Base-by-base conservation (phyloP, 2,113 vertebrate species). In the Leucoraja erinaceus region DNA sequence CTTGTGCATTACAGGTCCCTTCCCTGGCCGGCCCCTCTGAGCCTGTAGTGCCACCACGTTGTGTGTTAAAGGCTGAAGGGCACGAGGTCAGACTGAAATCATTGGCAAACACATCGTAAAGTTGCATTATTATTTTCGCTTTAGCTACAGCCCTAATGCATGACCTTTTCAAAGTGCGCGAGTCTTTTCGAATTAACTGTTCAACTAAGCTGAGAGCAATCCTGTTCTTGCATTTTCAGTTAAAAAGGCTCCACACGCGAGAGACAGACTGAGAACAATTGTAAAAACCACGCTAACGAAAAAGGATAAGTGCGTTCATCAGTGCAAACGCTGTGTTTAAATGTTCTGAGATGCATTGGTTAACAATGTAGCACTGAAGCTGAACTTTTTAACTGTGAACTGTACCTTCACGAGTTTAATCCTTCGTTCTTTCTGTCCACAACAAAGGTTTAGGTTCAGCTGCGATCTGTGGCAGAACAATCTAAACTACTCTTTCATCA, bases 61-160 rank as follows among this genome's bases (percentile, higher is more conserved):
- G 96, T 96, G 96, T 47, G 95, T 95, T 97, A 96, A 97, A 97
- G 96, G 96, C 96, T 95, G 93, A 94, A 97, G 98, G 97, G 96
- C 96, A 94, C 95, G 94, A 96, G 98, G 98, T 99, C 98, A 99
- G 95, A 94, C 93, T 91, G 63, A 95, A 98, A 98, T 98, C 97
- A 98, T 99, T 98, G 97, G 97, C 96, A 98, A 98, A 98, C 96
- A 97, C 97, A 98, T 97, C 97, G 97, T 95, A 96, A 98, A 97
- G 95, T 98, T 98, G 97, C 96, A 98, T 99, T 98, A 97, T 98
- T 98, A 98, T 72, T 96, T 95, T 70, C 68, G 95, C 95, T 95
- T 95, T 94, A 95, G 93, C 95, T 97, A 98, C 97, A 98, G 97
- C 96, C 96, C 95, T 95, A 95, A 96, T 95, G 97, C 94, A 97